Percentiles rank a stretch among this genome's conserved stretches.
These are phyloP conservation scores for Congeria kusceri DNA, from an alignment of 2,888 invertebrate genomes.

Conservation along the genomic window DNA sequence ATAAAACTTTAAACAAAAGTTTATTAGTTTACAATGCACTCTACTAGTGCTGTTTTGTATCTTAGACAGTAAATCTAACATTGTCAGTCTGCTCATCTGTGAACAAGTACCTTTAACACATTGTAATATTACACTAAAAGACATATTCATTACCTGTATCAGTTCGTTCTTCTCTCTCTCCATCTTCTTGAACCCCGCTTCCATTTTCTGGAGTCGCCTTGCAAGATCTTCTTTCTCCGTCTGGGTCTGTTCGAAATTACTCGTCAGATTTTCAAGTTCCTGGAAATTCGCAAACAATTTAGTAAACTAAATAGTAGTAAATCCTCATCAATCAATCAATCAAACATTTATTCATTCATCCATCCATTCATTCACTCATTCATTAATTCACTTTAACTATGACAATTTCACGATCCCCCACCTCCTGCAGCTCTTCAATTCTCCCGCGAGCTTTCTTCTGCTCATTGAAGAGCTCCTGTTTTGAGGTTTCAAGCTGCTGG, in stretches of 20 bases:
- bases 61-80: too few relatives aligned
- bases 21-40: too few relatives aligned
- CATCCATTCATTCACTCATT: not conserved
- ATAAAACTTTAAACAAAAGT: too few relatives aligned
- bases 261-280: constrained; percentile 76
- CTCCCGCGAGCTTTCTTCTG: constrained; percentile 77
- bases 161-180: constrained; percentile 78
- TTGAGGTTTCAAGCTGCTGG: constrained; percentile 78
- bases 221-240: constrained; percentile 68
- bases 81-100: too few relatives aligned
- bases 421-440: constrained; percentile 81
- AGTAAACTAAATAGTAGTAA: too few relatives aligned
- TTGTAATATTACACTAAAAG: too few relatives aligned
- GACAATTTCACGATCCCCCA: constrained; percentile 33
- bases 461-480: constrained; percentile 80
- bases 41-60: too few relatives aligned
- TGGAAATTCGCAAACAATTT: constrained; percentile 31
- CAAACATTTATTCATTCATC: not conserved
- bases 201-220: constrained; percentile 70
- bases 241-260: constrained; percentile 73
- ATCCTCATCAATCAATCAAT: not conserved
- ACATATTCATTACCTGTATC: constrained; percentile 69
- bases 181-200: constrained; percentile 69
- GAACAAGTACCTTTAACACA: too few relatives aligned
- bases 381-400: not conserved